phyloP scores from a whole-genome alignment of 2,797 vertebrate species.

The Geotrypetes seraphini region DNA sequence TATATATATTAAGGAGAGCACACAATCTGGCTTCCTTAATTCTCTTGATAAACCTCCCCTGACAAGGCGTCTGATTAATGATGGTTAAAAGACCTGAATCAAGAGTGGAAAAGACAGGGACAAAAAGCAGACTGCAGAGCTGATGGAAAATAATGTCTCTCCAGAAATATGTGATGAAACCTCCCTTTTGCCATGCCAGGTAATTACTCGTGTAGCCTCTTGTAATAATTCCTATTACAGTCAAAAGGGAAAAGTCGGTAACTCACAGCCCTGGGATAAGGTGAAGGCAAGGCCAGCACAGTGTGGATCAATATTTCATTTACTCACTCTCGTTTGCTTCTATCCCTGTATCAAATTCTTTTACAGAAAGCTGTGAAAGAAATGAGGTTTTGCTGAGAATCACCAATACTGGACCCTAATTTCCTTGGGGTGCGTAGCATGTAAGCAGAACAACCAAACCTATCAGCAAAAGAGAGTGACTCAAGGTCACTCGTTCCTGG shows the following conservation, averaged over 20 bases:
- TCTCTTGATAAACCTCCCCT: constrained; percentile 83
- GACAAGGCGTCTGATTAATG: constrained; percentile 85
- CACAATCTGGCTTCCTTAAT: constrained; percentile 66
- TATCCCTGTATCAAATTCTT: constrained; percentile 90
- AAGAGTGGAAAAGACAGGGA: constrained; percentile 80
- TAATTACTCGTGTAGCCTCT: constrained; percentile 95
- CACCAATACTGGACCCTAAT: constrained; percentile 70
- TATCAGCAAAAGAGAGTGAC: constrained; percentile 60
- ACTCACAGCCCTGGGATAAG: constrained; percentile 95
- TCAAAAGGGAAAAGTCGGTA: constrained; percentile 98
- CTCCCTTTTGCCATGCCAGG: constrained; percentile 82
- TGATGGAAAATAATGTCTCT: constrained; percentile 87
- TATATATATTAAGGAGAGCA: constrained; percentile 42
- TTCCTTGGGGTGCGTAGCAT: constrained; percentile 79
- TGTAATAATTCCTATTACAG: constrained; percentile 99
- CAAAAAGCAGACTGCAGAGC: constrained; percentile 56
- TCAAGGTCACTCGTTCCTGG: constrained; percentile 75
- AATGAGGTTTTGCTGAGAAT: constrained; percentile 85
- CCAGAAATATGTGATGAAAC: constrained; percentile 85
- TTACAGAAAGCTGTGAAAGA: constrained; percentile 75
- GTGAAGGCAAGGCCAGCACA: constrained; percentile 97
- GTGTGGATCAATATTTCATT: constrained; percentile 98
- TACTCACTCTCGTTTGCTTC: constrained; percentile 86
- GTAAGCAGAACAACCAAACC: constrained; percentile 46
- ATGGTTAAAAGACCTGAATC: constrained; percentile 87